A percentile compares a stretch with the other conserved stretches of the same genome.
Evolutionary conservation across 2,797 vertebrate species (phyloP).

Genomic region (Podarcis siculus): DNA sequence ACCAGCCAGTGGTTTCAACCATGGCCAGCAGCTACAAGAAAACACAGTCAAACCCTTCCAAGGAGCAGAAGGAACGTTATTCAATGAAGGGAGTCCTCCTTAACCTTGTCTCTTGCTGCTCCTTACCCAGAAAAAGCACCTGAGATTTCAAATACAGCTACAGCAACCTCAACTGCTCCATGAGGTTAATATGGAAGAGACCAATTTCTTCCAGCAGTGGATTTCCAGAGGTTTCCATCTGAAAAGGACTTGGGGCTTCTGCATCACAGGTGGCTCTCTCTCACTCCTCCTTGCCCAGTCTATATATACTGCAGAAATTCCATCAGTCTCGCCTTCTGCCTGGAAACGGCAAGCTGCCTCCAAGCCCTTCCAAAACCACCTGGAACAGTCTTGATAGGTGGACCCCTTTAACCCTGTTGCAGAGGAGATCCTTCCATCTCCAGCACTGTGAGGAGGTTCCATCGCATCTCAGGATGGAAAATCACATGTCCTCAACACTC

Average conservation of each 20-base stretch:
- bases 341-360: fast-evolving
- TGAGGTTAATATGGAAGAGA: conserved; percentile 17
- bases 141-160: conserved; percentile 41
- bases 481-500: conserved; percentile 98
- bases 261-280: fast-evolving
- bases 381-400: fast-evolving
- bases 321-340: fast-evolving
- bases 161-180: neutral
- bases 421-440: fast-evolving
- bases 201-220: neutral
- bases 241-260: too few species aligned
- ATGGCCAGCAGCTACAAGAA: neutral
- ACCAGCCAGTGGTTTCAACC: too few species aligned
- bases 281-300: neutral
- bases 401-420: fast-evolving
- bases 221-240: too few species aligned
- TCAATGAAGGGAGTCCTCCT: fast-evolving
- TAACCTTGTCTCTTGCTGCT: too few species aligned
- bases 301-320: neutral
- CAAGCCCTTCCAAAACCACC: neutral
- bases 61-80: neutral
- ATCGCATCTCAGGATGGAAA: fast-evolving
- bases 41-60: too few species aligned
- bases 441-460: fast-evolving
- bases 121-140: neutral